A percentile compares a stretch with the other conserved stretches of the same genome.
phyloP scores from a whole-genome alignment of 92 coral and sea anemone genomes.

The Palythoa grandis region DNA sequence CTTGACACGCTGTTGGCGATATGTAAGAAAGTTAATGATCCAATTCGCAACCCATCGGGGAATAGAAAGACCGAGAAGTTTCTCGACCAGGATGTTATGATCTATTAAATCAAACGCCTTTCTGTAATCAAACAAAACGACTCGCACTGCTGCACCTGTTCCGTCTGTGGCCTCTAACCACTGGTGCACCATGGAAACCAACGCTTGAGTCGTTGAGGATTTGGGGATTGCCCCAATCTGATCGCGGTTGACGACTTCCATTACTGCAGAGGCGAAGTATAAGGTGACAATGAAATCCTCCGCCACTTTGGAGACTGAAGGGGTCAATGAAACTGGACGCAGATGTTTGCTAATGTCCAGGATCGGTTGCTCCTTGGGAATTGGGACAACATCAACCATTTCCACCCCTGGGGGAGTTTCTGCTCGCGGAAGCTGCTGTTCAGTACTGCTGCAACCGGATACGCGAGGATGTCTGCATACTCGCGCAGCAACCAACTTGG shows the following conservation, averaged over 20 bases:
- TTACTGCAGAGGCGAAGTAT: not conserved
- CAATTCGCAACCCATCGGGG: not conserved
- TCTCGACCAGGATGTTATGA: not conserved
- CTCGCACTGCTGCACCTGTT: not conserved
- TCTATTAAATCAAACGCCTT: not conserved
- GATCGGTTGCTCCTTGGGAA: not conserved
- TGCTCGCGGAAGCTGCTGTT: not conserved
- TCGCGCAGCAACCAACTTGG: slow-evolving; percentile 41
- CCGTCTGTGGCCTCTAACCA: not conserved
- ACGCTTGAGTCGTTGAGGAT: not conserved
- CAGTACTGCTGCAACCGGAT: slow-evolving; percentile 11
- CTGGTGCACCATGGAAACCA: not conserved
- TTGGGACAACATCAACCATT: slow-evolving; percentile 5
- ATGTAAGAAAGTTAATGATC: not conserved
- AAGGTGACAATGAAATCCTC: slow-evolving; percentile 17
- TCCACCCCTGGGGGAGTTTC: not conserved
- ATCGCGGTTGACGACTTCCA: not conserved
- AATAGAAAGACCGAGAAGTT: not conserved
- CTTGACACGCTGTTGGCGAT: slow-evolving; percentile 7
- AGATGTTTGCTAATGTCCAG: slow-evolving; percentile 1
- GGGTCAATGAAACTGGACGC: slow-evolving; percentile 27
- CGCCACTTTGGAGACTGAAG: not conserved
- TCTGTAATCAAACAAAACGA: slow-evolving; percentile 6
- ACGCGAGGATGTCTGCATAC: slow-evolving; percentile 34
- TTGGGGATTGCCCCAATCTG: not conserved